Evolutionary conservation across 2,113 vertebrate species (phyloP), one percentile per base, ranked within the genome.

Genomic region (Pygoscelis adeliae): DNA sequence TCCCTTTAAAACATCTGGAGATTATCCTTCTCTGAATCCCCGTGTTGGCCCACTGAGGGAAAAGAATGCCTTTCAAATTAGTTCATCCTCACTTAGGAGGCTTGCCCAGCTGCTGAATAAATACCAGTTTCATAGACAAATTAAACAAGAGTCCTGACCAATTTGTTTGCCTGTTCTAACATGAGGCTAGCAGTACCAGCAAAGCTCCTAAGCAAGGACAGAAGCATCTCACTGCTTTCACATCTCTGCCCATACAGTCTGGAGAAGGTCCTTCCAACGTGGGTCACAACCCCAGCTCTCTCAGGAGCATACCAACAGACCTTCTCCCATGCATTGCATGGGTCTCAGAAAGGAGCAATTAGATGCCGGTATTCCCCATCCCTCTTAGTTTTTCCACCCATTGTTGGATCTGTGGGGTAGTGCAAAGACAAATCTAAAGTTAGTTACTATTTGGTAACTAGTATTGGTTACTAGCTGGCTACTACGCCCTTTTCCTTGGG

Each of bases 61-160:
- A 62, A 10, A 87, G 53, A 80, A 91, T 77, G 66, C 77, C 89
- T 96, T 89, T 87, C 70, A 61, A 70, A 61, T 85, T 90, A 94
- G 83, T 52, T 97, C 95, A 95, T 80, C 58, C 44, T 94, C 46
- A 21, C 85, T 86, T 47, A 44, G 22, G 69, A 96, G 58, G 38
- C 42, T 70, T 96, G 84, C 50, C 38, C 77, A 93, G 74, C 26
- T 93, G 84, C 58, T 90, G 73, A 94, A 87, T 69, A 93, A 87
- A 94, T 79, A 80, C 49, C 27, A 6, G 47, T 72, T 91, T 82
- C 89, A 61, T 0, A 88, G 53, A 92, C 18, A 94, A 95, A 82
- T 83, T 40, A 89, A 97, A 91, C 34, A 87, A 78, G 32, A 91
- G 19, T 49, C 49, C 83, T 38, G 27, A 87, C 25, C 73, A 40